Conservation (phyloP, 2,888 invertebrate species). For the Drosophila limbata region DNA sequence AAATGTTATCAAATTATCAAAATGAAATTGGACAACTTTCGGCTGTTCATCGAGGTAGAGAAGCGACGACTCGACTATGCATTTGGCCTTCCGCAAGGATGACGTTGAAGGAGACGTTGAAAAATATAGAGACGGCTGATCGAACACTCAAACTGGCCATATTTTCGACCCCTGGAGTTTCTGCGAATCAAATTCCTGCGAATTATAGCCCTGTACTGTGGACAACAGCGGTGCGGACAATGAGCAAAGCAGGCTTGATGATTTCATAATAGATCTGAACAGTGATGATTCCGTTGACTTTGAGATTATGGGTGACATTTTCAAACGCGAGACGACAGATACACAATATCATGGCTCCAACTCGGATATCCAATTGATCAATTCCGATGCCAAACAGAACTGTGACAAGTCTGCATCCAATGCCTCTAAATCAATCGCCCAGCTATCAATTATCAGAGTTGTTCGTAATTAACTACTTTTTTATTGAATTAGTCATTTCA, state of each 20-base stretch:
- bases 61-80: constrained; percentile 61
- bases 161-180: constrained; percentile 64
- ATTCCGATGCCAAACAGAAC: constrained; percentile 2
- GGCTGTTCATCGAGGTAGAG: constrained; percentile 59
- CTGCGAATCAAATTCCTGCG: constrained; percentile 62
- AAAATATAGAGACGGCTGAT: constrained; percentile 55
- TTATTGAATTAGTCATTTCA: too few species aligned
- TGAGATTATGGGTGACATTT: constrained; percentile 69
- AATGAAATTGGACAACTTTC: constrained; percentile 59
- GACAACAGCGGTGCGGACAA: constrained; percentile 6
- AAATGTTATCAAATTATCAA: not conserved
- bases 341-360: constrained; percentile 18
- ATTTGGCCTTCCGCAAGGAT: constrained; percentile 48
- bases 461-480: too few species aligned
- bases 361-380: constrained; percentile 33
- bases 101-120: too few species aligned
- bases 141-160: constrained; percentile 48
- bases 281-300: constrained; percentile 70
- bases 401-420: constrained; percentile 15
- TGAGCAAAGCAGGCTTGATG: constrained; percentile 36
- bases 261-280: constrained; percentile 62
- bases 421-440: constrained; percentile 37
- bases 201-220: constrained; percentile 8
- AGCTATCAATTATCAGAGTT: too few species aligned
- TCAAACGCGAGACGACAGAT: constrained; percentile 43